Base-by-base conservation (phyloP, 2,113 vertebrate species). In the Phyllostomus discolor region DNA sequence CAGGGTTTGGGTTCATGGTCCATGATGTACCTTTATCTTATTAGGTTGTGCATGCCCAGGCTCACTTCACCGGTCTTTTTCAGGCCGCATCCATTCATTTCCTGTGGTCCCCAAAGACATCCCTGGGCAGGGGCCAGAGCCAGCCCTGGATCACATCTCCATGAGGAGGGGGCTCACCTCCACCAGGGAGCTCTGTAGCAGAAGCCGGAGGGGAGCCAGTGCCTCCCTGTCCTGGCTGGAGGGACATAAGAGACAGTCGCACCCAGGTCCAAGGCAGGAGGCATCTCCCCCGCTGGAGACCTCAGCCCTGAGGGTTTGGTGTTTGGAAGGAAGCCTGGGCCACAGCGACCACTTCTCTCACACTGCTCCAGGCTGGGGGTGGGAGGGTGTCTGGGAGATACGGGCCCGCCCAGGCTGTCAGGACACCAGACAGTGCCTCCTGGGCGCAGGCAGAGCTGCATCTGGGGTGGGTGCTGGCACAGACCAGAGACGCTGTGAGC, bases 321-420 rank as follows among this genome's bases (percentile, higher is more conserved):
- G 41, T 59, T 73, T 83, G 48, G 79, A 82, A n/a, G 28, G 48
- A 48, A 67, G 67, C 14, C 33, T 52, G 73, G 69, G 33, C 73
- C 79, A 69, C 73, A 70, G 52, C 2, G 22, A 87, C 90, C 84
- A 92, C 96, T 97, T 96, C 96, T 85, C 46, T 80, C 28, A 5
- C 3, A 10, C 54, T 9, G 83, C 26, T 26, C 57, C 64, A 17
- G 41, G 11, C 73, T 57, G 43, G 41, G 54, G 54, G 24, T 28
- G 12, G 67, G 31, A 5, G 14, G 26, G 54, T 41, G 43, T 9
- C 31, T 31, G 26, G 70, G 67, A 78, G 4, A 0, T 7, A 6
- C 1, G 16, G 16, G 15, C 17, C 35, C 1, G 11, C 41, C 46
- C 48, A 52, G 57, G 76, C 72, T 54, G n/a, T 17, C 12, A 0